Evolutionary conservation across 2,113 vertebrate species (phyloP), one percentile per base, ranked within the genome.

Genomic region (Laticauda laticaudata): DNA sequence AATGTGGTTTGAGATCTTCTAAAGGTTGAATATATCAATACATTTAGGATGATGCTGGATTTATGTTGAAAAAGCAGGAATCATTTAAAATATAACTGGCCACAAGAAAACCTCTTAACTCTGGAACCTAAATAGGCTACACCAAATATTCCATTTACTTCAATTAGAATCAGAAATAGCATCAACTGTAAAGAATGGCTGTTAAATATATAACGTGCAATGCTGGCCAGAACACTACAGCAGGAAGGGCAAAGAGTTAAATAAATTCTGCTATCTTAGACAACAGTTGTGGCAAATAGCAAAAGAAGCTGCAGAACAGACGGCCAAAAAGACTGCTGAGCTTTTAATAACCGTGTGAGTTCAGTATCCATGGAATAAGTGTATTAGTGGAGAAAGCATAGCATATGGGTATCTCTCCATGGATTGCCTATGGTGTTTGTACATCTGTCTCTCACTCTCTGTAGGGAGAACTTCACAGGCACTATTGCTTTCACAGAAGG

Each of bases 301-400:
- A 86, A 55, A 81, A 43, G 75, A 43, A 55, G 93, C 43, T 34
- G 53, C 69, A 26, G 69, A 92, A 93, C 90, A 93, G 93, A 89
- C n/a, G 64, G 90, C 90, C 86, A 91, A 54, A 34, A 86, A 89
- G 89, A 93, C 55, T 86, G 93, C 89, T 93, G 64, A 93, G 87
- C 93, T 91, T 92, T 90, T 91, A 93, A 92, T 89, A 93, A 92
- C 89, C 24, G 75, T 92, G 69, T 54, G 90, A 93, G 45, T 92
- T 92, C 55, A 86, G 91, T 86, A 93, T 89, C 91, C 87, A 92
- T 61, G 64, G 34, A 89, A 93, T 54, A 86, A 89, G 87, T 86
- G 53, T 88, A 87, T 87, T 88, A 91, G 87, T 86, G 45, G 91
- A 93, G 91, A 89, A n/a, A 92, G 24, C 45, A 59, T 55, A 86